Base-by-base conservation (phyloP, 2,888 invertebrate species). In the Pseudolycoriella hygida region DNA sequence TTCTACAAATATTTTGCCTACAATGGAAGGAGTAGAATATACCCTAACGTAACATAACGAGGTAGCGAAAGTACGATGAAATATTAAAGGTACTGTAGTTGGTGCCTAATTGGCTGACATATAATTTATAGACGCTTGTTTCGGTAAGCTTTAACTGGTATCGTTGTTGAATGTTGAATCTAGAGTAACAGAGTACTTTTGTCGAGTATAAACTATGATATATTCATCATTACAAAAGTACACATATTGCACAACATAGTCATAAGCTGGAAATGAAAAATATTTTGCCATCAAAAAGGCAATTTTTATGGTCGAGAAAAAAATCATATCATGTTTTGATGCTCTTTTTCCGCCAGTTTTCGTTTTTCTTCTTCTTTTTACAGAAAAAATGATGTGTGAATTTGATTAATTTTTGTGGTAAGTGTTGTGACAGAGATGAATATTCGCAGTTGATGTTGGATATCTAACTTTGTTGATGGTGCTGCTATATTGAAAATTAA, bases 391-490 rank as follows among this genome's bases (percentile, higher is more conserved):
- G 34, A 34, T 34, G 34, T 34, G 34, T 14, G 34, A 34, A 34
- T 34, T 34, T 34, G 34, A 34, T 34, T 34, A 34, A 34, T 34
- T 34, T 34, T 34, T 34, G 34, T 12, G 34, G 34, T 34, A 34
- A 34, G 15, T 34, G 34, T 14, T 10, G 34, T 34, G 34, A 34
- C 34, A 34, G 34, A 34, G 34, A 34, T 25, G 25, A 8, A 25
- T 25, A 25, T 25, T 25, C 8, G 5, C 25, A 25, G 25, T 25
- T 25, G 25, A 8, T 25, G 25, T 25, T 25, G 25, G 25, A 25
- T 25, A 25, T 4, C 25, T 25, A 25, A 25, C 25, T 8, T 25
- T 8, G 25, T 6, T 25, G 25, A 25, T 25, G 25, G 25, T n/a
- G n/a, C 25, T 25, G 25, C 25, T 25, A 25, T 25, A 25, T 25